phyloP scores from a whole-genome alignment of 2,888 invertebrate genomes.

The Siphonodentalium dalli region DNA sequence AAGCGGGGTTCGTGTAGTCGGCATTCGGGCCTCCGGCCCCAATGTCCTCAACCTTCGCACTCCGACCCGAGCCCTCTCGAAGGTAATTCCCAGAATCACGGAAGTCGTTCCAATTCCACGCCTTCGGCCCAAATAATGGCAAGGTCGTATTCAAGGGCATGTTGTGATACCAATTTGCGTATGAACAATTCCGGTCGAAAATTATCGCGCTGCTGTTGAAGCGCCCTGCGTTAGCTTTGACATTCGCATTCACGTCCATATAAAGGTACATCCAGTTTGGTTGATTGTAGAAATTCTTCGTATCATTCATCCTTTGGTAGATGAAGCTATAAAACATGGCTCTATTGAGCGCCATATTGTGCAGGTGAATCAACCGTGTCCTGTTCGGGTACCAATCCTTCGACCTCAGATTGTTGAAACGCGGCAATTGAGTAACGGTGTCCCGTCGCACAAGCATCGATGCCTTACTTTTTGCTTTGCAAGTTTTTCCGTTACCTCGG shows the following conservation, averaged over 20 bases:
- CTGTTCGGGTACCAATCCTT: conserved; percentile 83
- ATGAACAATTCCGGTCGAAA: conserved; percentile 92
- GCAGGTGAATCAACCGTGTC: conserved; percentile 88
- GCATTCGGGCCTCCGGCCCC: conserved; percentile 74
- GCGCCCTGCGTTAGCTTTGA: conserved; percentile 88
- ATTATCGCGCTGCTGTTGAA: conserved; percentile 85
- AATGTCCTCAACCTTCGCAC: conserved; percentile 70
- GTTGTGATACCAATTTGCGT: conserved; percentile 77
- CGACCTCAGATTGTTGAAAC: conserved; percentile 70
- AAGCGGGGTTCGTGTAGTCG: conserved; percentile 77
- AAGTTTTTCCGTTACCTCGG: no score
- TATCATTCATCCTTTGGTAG: conserved; percentile 50
- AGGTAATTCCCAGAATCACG: conserved; percentile 89
- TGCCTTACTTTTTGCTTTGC: no score
- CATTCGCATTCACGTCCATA: conserved; percentile 91
- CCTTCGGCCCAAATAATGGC: conserved; percentile 90
- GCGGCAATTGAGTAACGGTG: conserved; percentile 79
- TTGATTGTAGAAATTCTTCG: conserved; percentile 72
- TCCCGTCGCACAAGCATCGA: no score
- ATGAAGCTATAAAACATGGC: conserved; percentile 77
- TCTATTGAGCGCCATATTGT: conserved; percentile 93
- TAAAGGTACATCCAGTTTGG: conserved; percentile 99
- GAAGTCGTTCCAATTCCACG: conserved; percentile 70
- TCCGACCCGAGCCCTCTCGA: conserved; percentile 91
- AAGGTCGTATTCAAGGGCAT: conserved; percentile 86